Base-by-base conservation (phyloP, 1,140 invertebrate genomes). In the Chymomyza costata region DNA sequence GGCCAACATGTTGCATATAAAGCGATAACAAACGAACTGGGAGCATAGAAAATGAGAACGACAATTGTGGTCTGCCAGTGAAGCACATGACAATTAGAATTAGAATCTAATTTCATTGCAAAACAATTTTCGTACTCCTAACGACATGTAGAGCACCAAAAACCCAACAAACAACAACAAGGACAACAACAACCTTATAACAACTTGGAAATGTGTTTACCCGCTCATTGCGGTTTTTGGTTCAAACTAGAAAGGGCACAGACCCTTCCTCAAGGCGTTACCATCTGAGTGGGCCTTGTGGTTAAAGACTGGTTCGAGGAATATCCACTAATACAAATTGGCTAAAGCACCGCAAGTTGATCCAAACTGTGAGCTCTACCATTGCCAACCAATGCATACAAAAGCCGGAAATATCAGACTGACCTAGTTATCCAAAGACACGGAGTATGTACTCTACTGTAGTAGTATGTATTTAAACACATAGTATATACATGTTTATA, bases 381-480 rank as follows among this genome's bases (percentile, higher is more conserved):
- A 46, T 57, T 61, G 30, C 45, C 28, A 39, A 45, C 35, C n/a
- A n/a, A n/a, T 56, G 47, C 53, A 57, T 66, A 76, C 62, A 76
- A 71, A 58, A 67, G 54, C 73, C 66, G 71, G 71, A 76, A 78
- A 76, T 80, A 76, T 64, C 53, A 71, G 63, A 47, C 63, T 76
- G 73, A 76, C 73, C 73, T 34, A 78, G 63, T 71, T 76, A 71
- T 57, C 39, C 73, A 64, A 31, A 48, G 34, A 38, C 25, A 49
- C 45, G n/a, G n/a, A n/a, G n/a, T n/a, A n/a, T n/a, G n/a, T n/a
- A n/a, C n/a, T n/a, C n/a, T 30, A 31, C 11, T 40, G 19, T 53
- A n/a, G 2, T 5, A 16, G 2, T n/a, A n/a, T n/a, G n/a, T n/a
- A n/a, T n/a, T n/a, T n/a, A n/a, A 17, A 25, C 39, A 14, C 35